Conservation (phyloP, 1,140 invertebrate species). For the Zaprionus lachaisei region DNA sequence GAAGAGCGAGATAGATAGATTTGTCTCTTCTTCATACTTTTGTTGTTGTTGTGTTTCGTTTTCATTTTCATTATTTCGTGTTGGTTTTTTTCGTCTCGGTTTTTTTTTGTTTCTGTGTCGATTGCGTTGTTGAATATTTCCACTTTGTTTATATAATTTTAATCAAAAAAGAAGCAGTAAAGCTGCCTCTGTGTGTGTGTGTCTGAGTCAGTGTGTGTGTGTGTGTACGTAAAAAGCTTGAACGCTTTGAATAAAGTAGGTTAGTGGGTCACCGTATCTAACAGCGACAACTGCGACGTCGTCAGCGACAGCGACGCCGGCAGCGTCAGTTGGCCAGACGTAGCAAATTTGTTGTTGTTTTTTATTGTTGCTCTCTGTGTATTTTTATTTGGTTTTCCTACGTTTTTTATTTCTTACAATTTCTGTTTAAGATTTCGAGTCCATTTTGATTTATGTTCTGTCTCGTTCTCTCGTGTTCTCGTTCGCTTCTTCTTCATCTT, state of each 20-base stretch:
- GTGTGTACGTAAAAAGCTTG: conserved; percentile 67
- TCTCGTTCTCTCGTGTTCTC: conserved; percentile 8
- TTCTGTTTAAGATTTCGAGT: conserved; percentile 29
- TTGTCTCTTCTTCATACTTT: conserved; percentile 27
- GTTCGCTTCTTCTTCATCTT: not conserved
- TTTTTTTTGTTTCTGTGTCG: conserved; percentile 74
- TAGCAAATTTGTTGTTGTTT: conserved; percentile 52
- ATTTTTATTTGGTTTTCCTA: conserved; percentile 24
- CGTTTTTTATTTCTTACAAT: conserved; percentile 25
- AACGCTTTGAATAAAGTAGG: conserved; percentile 81
- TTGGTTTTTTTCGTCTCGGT: conserved; percentile 39
- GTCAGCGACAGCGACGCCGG: conserved; percentile 52
- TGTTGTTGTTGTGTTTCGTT: conserved; percentile 33
- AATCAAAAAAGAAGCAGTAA: conserved; percentile 71
- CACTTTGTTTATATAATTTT: conserved; percentile 84
- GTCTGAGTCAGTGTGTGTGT: not conserved
- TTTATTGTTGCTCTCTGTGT: conserved; percentile 23
- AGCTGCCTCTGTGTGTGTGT: conserved; percentile 4
- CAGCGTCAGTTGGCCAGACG: conserved; percentile 63
- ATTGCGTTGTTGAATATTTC: conserved; percentile 84
- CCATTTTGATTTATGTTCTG: conserved; percentile 22
- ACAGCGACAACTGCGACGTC: conserved; percentile 60
- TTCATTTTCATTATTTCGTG: conserved; percentile 74
- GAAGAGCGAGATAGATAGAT: conserved; percentile 26
- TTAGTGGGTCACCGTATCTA: conserved; percentile 84